A percentile compares a stretch with the other conserved stretches of the same genome.
Conservation (phyloP, 1,140 invertebrate genomes). For the Aphelinus certus region DNA sequence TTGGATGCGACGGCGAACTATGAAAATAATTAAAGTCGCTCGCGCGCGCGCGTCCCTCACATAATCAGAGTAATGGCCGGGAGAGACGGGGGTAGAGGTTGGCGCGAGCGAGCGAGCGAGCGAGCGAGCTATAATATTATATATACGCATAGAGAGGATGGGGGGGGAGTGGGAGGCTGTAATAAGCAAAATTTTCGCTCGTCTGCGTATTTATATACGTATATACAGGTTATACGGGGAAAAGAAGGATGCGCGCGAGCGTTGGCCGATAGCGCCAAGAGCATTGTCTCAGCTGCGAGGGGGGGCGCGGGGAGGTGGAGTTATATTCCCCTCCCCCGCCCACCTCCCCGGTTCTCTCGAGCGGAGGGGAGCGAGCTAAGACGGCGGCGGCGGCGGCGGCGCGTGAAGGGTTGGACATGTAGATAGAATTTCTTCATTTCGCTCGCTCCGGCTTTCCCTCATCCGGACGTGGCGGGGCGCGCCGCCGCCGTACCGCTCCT, state of each 20-base stretch:
- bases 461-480: not conserved
- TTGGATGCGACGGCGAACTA: constrained; percentile 26
- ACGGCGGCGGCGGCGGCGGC: constrained; percentile 24
- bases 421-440: constrained; percentile 69
- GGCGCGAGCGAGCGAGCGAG: not conserved
- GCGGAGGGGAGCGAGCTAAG: constrained; percentile 34
- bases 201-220: too few relatives aligned
- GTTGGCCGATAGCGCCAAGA: constrained; percentile 47
- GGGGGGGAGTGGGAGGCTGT: constrained; percentile 55
- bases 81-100: constrained; percentile 20
- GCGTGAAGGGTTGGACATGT: constrained; percentile 68
- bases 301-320: constrained; percentile 57
- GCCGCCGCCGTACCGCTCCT: constrained; percentile 28
- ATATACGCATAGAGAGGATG: constrained; percentile 4
- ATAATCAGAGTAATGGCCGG: constrained; percentile 61
- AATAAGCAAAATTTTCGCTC: constrained; percentile 65
- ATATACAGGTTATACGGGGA: constrained; percentile 23
- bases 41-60: constrained; percentile 40
- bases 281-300: constrained; percentile 64
- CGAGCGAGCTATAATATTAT: too few relatives aligned
- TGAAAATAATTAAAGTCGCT: constrained; percentile 54
- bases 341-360: constrained; percentile 22
- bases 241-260: constrained; percentile 43
- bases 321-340: constrained; percentile 28
- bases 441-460: constrained; percentile 52